Evolutionary conservation across 2,797 vertebrate species (phyloP).

Genomic region (Muscicapa comitata): DNA sequence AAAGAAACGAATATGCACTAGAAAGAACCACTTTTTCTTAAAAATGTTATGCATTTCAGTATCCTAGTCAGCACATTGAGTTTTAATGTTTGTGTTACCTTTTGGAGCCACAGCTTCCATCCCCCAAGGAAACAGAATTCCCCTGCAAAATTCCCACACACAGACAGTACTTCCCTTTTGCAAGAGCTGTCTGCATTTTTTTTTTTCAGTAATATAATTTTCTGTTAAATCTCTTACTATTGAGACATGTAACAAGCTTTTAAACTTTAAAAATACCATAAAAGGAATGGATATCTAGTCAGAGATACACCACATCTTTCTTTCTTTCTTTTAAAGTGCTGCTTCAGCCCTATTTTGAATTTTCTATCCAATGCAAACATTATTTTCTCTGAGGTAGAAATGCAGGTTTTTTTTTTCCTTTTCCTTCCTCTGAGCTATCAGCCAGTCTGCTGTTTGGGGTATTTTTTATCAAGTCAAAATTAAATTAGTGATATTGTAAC

Average conservation of each 20-base stretch:
- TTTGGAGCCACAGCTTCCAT: background rate
- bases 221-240: background rate
- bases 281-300: background rate
- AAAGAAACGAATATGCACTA: background rate
- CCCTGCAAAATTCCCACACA: background rate
- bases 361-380: background rate
- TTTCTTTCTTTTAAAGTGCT: background rate
- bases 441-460: background rate
- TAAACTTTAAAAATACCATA: background rate
- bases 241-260: background rate
- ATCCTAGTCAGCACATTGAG: background rate
- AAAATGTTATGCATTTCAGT: background rate
- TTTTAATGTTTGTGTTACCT: background rate
- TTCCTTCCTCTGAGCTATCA: background rate
- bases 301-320: background rate
- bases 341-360: background rate
- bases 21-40: background rate
- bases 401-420: background rate
- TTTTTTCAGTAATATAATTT: background rate
- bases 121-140: background rate
- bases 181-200: background rate
- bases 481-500: background rate
- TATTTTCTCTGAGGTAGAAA: background rate
- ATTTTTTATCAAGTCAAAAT: background rate
- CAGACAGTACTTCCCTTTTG: background rate